Evolutionary conservation across 1,140 invertebrate genomes (phyloP).

Genomic region (Anoplophora glabripennis): DNA sequence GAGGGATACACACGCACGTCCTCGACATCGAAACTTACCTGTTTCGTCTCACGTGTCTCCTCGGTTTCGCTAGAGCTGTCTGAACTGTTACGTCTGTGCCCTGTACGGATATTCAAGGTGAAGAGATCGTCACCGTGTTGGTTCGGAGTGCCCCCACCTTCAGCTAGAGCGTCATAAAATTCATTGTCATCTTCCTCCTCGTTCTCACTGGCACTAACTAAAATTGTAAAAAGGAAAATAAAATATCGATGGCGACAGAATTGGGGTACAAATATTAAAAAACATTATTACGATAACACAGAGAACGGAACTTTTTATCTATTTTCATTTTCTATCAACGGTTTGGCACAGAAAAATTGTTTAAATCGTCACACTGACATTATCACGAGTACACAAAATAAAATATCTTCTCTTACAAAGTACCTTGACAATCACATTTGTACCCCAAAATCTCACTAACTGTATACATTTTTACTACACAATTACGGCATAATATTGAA

Average conservation of each 20-base stretch:
- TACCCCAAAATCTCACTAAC: too few relatives aligned
- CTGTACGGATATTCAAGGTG: constrained; percentile 62
- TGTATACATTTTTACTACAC: too few relatives aligned
- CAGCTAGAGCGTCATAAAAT: constrained; percentile 88
- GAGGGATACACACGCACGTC: neutral
- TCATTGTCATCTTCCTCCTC: constrained; percentile 87
- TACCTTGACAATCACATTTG: too few relatives aligned
- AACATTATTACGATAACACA: too few relatives aligned
- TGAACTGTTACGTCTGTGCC: constrained; percentile 45
- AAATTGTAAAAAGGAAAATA: constrained; percentile 22
- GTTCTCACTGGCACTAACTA: constrained; percentile 58
- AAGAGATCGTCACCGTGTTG: constrained; percentile 56
- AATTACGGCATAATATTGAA: too few relatives aligned
- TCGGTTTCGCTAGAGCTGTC: constrained; percentile 52
- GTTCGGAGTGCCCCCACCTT: constrained; percentile 51
- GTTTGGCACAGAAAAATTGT: too few relatives aligned
- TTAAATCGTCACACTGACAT: too few relatives aligned
- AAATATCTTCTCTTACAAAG: too few relatives aligned
- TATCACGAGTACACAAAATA: too few relatives aligned
- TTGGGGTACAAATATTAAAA: neutral
- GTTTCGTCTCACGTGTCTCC: constrained; percentile 46
- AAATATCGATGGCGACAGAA: neutral
- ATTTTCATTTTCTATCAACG: too few relatives aligned
- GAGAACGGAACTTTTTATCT: too few relatives aligned
- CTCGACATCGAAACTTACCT: constrained; percentile 40